Percentiles rank a stretch among this genome's conserved stretches.
Conservation (phyloP, 2,888 invertebrate genomes). For the Napeogenes sylphis region DNA sequence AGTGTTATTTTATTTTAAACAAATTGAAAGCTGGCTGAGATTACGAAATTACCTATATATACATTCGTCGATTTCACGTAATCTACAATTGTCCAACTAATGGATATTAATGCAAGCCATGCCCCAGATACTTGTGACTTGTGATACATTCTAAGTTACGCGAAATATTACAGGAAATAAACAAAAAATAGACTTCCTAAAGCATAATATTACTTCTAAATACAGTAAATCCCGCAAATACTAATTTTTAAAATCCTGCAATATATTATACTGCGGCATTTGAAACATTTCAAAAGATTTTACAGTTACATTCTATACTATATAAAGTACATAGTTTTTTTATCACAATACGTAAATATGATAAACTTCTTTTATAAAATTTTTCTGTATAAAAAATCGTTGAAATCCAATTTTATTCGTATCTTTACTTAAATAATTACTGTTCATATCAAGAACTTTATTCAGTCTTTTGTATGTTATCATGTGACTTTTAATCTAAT, state of each 20-base stretch:
- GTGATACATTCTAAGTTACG: conserved; percentile 16
- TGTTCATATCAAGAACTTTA: conserved; percentile 8
- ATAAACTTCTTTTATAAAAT: background rate
- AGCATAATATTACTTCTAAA: no score
- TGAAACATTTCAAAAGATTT: no score
- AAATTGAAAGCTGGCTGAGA: conserved; percentile 10
- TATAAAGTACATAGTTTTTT: no score
- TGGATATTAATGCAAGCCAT: conserved; percentile 11
- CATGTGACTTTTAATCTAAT: no score
- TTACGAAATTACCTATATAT: conserved; percentile 13
- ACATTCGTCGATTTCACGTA: conserved; percentile 6
- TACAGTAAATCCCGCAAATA: no score
- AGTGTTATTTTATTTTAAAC: background rate
- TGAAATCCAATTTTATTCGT: background rate
- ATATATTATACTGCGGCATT: no score
- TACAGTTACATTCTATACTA: no score
- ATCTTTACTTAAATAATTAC: conserved; percentile 31
- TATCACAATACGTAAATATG: background rate
- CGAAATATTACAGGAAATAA: conserved; percentile 7
- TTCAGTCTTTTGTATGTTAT: no score
- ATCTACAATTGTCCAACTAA: conserved; percentile 11
- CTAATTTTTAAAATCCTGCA: no score
- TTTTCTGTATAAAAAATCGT: background rate
- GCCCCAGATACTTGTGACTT: conserved; percentile 12
- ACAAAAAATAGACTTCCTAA: no score